These are phyloP conservation scores for Halictus ligatus DNA, from an alignment of 2,888 invertebrate genomes.

Conservation along the genomic window DNA sequence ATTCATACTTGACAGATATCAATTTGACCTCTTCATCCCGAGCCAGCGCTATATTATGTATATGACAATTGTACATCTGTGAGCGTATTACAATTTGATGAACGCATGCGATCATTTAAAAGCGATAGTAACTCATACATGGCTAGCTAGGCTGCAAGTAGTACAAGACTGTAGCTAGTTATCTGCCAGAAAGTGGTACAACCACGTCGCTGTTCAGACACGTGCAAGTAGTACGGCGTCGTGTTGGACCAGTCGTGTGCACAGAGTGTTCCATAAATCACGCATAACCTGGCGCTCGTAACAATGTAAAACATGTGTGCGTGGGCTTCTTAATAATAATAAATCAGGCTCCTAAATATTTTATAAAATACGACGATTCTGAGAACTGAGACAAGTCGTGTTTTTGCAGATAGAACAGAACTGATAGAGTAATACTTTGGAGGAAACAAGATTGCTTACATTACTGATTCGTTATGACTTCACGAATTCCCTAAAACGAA, in stretches of 20 bases:
- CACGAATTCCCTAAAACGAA: neutral
- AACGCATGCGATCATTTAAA: neutral
- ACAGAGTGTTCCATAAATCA: neutral
- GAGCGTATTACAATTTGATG: neutral
- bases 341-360: neutral
- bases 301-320: neutral
- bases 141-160: neutral
- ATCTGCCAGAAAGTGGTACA: constrained; percentile 20
- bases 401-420: neutral
- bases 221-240: neutral
- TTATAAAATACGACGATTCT: neutral
- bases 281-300: neutral
- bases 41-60: no score
- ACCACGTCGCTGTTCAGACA: constrained; percentile 4
- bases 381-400: neutral
- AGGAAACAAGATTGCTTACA: neutral
- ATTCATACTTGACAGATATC: no score
- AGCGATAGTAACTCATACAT: constrained; percentile 5
- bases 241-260: neutral
- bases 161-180: neutral
- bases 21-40: no score
- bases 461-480: neutral
- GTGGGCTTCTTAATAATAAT: neutral
- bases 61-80: neutral
- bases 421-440: neutral